Evolutionary conservation across 2,888 invertebrate species (phyloP).

Genomic region (Horisme vitalbata): DNA sequence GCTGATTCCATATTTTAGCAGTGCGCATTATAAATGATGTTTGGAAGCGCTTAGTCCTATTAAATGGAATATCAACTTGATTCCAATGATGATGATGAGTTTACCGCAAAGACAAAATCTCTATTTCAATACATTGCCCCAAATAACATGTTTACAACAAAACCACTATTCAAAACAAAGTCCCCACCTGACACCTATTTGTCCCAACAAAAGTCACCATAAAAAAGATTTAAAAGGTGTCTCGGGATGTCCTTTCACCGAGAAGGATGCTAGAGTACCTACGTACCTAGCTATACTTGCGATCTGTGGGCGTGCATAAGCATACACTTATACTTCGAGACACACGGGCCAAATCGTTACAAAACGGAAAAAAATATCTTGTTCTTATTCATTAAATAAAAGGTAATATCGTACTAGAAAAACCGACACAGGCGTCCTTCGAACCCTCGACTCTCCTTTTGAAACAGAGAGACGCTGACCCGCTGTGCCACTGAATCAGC

Average conservation of each 20-base stretch:
- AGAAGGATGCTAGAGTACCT: constrained; percentile 11
- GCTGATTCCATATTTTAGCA: no score
- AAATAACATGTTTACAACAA: constrained; percentile 2
- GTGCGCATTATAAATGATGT: no score
- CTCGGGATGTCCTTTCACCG: constrained; percentile 22
- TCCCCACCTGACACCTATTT: constrained; percentile 19
- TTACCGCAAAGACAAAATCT: no score
- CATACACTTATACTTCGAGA: constrained; percentile 9
- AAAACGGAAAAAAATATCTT: no score
- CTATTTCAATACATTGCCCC: no score
- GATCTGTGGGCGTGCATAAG: constrained; percentile 12
- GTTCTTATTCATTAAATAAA: no score
- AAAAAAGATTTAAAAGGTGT: constrained; percentile 28
- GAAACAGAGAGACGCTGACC: no score
- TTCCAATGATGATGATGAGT: no score
- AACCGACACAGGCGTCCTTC: constrained; percentile 3
- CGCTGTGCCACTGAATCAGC: no score
- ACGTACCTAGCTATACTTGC: not conserved
- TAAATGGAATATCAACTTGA: no score
- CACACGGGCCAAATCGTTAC: constrained; percentile 15
- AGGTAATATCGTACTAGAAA: no score
- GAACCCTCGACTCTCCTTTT: constrained; percentile 3
- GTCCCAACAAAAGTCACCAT: constrained; percentile 16
- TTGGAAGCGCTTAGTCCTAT: no score
- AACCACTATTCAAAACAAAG: constrained; percentile 13